phyloP scores from a whole-genome alignment of 2,113 vertebrate species.

The Oryzias melastigma region DNA sequence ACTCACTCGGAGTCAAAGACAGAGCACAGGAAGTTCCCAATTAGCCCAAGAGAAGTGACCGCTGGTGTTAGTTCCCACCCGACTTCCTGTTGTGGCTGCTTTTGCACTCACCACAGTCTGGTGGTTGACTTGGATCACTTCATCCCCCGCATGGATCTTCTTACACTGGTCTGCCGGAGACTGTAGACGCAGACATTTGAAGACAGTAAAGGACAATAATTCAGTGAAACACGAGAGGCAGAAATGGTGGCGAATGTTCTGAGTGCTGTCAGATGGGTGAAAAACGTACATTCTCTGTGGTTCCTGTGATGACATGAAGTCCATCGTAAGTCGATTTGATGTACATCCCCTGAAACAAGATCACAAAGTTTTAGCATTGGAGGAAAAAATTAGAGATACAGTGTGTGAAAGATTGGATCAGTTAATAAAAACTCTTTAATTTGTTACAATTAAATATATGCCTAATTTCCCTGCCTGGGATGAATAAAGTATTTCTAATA shows the following conservation, averaged over 20 bases:
- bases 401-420: no score
- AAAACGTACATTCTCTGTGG: constrained; percentile 76
- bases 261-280: neutral
- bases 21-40: constrained; percentile 39
- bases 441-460: no score
- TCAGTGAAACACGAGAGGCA: neutral
- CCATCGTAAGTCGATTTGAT: constrained; percentile 79
- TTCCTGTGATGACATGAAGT: constrained; percentile 77
- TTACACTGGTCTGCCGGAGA: constrained; percentile 76
- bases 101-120: constrained; percentile 72
- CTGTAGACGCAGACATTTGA: constrained; percentile 37
- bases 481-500: no score
- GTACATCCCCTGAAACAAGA: constrained; percentile 73
- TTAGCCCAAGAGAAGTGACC: neutral
- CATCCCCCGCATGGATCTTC: constrained; percentile 76
- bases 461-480: no score
- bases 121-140: constrained; percentile 77
- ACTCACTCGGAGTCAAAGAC: constrained; percentile 46
- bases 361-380: constrained; percentile 1
- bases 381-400: no score
- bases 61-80: no score
- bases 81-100: constrained; percentile 1
- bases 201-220: constrained; percentile 5
- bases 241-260: neutral
- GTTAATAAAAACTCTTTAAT: no score